A percentile compares a stretch with the other conserved stretches of the same genome.
phyloP scores from a whole-genome alignment of 1,140 invertebrate genomes.

The Trichoplusia ni region DNA sequence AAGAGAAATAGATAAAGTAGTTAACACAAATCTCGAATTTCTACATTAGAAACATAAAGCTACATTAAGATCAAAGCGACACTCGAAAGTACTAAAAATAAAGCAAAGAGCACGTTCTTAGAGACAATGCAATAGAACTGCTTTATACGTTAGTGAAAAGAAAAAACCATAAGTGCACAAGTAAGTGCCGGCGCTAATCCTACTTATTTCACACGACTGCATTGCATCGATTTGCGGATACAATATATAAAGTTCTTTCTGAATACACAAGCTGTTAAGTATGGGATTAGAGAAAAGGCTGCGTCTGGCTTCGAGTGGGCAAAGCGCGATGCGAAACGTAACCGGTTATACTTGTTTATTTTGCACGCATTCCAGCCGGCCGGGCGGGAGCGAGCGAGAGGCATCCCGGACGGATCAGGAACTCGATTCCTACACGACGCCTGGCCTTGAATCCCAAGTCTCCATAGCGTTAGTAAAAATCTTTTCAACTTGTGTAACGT shows the following conservation, averaged over 20 bases:
- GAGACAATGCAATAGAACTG: neutral
- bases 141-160: neutral
- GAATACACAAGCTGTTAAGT: conserved; percentile 32
- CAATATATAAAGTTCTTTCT: conserved; percentile 20
- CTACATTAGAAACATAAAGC: neutral
- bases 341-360: conserved; percentile 78
- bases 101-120: neutral
- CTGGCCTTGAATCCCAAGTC: conserved; percentile 66
- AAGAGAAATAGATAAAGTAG: no score
- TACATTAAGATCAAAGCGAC: neutral
- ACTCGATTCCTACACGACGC: conserved; percentile 58
- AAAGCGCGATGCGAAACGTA: conserved; percentile 65
- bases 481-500: conserved; percentile 37
- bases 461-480: conserved; percentile 40
- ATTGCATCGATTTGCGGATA: conserved; percentile 23
- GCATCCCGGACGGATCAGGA: conserved; percentile 69
- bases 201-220: conserved; percentile 26
- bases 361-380: conserved; percentile 77
- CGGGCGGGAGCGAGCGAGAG: conserved; percentile 60
- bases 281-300: conserved; percentile 46
- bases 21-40: no score
- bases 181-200: conserved; percentile 9
- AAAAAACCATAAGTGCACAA: neutral
- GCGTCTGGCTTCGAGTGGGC: conserved; percentile 62
- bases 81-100: neutral